Conservation (phyloP, 2,113 vertebrate genomes). For the Strix uralensis region DNA sequence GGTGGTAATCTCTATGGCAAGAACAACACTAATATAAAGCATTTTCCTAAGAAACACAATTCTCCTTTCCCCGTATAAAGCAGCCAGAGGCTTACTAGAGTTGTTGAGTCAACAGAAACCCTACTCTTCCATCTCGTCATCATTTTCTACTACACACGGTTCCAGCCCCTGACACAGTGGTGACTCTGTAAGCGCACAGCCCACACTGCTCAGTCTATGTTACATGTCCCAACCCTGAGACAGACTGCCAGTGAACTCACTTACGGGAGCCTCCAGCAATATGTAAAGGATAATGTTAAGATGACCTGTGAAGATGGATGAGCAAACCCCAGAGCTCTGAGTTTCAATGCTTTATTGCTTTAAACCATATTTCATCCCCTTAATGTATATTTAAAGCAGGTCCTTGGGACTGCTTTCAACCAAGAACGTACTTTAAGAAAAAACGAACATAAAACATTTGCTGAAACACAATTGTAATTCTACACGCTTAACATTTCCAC, state of each 20-base stretch:
- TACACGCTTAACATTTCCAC: not conserved
- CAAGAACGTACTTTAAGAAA: not conserved
- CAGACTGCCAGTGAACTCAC: not conserved
- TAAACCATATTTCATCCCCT: not conserved
- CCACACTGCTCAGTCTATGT: rapidly evolving
- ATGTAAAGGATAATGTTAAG: not conserved
- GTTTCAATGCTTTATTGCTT: not conserved
- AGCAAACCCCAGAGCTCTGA: not conserved
- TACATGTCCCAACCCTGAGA: not conserved
- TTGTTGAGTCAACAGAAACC: not conserved
- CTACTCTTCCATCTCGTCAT: not conserved
- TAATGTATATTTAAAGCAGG: not conserved
- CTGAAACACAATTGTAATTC: not conserved
- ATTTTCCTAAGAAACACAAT: not conserved
- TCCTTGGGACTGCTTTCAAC: not conserved
- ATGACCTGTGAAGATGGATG: not conserved
- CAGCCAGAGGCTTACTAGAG: not conserved
- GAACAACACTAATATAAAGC: not conserved
- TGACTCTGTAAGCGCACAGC: not conserved
- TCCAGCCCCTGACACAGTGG: not conserved
- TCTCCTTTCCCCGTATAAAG: not conserved
- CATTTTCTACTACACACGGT: not conserved
- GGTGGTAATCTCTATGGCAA: not conserved
- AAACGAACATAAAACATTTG: not conserved
- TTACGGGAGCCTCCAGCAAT: not conserved